These are phyloP conservation scores for Phoeniculus purpureus DNA, from an alignment of 2,797 vertebrate species.

Conservation along the genomic window DNA sequence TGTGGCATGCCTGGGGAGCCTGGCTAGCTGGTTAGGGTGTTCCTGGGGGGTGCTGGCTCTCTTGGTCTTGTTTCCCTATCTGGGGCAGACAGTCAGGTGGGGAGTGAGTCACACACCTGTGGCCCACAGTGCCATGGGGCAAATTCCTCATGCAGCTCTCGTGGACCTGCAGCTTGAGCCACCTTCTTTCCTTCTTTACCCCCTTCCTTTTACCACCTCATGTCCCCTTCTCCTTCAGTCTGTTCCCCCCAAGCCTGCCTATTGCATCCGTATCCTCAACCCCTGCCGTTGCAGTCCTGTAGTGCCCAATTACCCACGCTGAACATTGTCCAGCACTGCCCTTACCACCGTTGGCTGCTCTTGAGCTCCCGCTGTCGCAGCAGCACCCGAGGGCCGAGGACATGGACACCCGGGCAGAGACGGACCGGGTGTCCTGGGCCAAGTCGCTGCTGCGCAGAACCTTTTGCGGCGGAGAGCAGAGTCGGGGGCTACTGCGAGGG, in stretches of 20 bases:
- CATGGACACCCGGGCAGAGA: not conserved
- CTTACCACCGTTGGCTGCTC: not conserved
- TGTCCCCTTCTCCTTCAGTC: not conserved
- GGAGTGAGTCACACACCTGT: not conserved
- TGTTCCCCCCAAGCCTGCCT: not conserved
- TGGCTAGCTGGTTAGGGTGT: not conserved
- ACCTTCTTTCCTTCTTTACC: not conserved
- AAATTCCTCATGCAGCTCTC: not conserved
- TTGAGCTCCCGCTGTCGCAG: not conserved
- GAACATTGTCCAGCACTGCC: not conserved
- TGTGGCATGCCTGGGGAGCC: fast-evolving
- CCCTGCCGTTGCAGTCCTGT: not conserved
- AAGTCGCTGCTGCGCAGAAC: not conserved
- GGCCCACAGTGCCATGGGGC: not conserved
- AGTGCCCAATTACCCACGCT: not conserved
- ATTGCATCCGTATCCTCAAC: fast-evolving
- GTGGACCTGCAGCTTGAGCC: not conserved
- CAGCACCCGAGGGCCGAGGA: not conserved
- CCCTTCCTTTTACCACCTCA: not conserved
- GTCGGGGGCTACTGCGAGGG: not conserved
- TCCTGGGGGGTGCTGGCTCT: not conserved
- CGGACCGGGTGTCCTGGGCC: not conserved
- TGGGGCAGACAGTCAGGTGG: not conserved
- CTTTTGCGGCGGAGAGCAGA: not conserved
- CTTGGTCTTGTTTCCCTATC: not conserved